These are phyloP conservation scores for Megathymus violae DNA, from an alignment of 1,140 invertebrate genomes.

Conservation along the genomic window DNA sequence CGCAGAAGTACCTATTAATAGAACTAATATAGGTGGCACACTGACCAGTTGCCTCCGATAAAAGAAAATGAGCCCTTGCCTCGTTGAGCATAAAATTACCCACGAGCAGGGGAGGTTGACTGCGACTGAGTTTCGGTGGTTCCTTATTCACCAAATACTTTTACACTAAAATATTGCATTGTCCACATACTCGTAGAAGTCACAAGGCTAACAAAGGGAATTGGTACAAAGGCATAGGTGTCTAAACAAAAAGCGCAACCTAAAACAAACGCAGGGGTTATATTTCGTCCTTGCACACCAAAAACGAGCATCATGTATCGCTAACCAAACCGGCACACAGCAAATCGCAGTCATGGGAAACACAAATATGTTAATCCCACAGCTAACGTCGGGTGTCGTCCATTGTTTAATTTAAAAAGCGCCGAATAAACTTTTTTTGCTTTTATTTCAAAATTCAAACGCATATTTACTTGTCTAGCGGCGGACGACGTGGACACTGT, in stretches of 20 bases:
- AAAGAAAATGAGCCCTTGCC: too few species aligned
- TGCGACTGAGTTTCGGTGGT: too few species aligned
- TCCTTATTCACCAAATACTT: too few species aligned
- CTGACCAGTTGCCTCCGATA: too few species aligned
- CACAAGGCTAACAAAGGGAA: too few species aligned
- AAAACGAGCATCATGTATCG: slow-evolving; percentile 17
- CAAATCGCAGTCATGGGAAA: slow-evolving; percentile 54
- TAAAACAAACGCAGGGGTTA: slow-evolving; percentile 4
- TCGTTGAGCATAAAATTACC: too few species aligned
- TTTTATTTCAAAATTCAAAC: slow-evolving; percentile 30
- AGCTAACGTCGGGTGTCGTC: slow-evolving; percentile 49
- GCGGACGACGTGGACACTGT: background rate
- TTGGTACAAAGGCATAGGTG: background rate
- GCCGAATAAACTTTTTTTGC: slow-evolving; percentile 41
- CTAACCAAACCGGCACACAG: slow-evolving; percentile 25
- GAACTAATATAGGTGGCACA: too few species aligned
- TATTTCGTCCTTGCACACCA: slow-evolving; percentile 10
- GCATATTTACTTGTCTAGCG: background rate
- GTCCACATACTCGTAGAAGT: too few species aligned
- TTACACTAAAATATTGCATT: too few species aligned
- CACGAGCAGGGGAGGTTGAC: too few species aligned
- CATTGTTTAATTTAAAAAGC: slow-evolving; percentile 58
- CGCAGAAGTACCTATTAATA: too few species aligned
- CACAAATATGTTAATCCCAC: slow-evolving; percentile 63
- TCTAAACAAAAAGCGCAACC: slow-evolving; percentile 3